Evolutionary conservation across 2,113 vertebrate genomes (phyloP).

Genomic region (Uria lomvia): DNA sequence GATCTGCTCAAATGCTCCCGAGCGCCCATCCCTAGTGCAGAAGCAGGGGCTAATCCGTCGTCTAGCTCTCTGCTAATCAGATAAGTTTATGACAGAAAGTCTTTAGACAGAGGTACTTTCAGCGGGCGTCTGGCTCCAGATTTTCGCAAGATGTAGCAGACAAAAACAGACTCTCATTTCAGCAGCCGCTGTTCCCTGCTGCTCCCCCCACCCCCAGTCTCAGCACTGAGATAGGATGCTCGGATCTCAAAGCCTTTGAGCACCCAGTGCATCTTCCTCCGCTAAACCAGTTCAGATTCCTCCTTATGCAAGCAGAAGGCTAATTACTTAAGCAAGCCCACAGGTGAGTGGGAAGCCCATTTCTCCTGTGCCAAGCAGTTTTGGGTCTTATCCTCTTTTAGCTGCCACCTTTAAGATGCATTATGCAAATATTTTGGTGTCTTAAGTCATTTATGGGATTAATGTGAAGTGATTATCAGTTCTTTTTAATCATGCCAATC

Average conservation of each 20-base stretch:
- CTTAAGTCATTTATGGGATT: slow-evolving; percentile 90
- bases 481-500: slow-evolving; percentile 75
- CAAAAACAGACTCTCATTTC: background rate
- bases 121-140: slow-evolving; percentile 40
- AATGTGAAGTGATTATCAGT: slow-evolving; percentile 79
- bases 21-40: background rate
- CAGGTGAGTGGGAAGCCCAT: slow-evolving; percentile 69
- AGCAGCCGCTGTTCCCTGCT: background rate
- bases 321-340: slow-evolving; percentile 53
- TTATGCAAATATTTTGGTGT: slow-evolving; percentile 85
- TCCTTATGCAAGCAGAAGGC: slow-evolving; percentile 67
- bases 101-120: slow-evolving; percentile 43
- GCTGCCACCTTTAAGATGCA: slow-evolving; percentile 84
- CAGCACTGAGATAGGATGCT: background rate
- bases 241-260: background rate
- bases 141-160: background rate
- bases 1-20: background rate
- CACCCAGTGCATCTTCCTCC: background rate
- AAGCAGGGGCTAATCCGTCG: slow-evolving; percentile 44
- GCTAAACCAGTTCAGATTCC: background rate
- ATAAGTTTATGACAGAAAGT: slow-evolving; percentile 51
- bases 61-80: slow-evolving; percentile 56
- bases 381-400: slow-evolving; percentile 82
- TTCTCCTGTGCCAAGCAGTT: slow-evolving; percentile 82
- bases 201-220: background rate